Conservation (phyloP, 1,140 invertebrate genomes). For the Phymastichus coffea region DNA sequence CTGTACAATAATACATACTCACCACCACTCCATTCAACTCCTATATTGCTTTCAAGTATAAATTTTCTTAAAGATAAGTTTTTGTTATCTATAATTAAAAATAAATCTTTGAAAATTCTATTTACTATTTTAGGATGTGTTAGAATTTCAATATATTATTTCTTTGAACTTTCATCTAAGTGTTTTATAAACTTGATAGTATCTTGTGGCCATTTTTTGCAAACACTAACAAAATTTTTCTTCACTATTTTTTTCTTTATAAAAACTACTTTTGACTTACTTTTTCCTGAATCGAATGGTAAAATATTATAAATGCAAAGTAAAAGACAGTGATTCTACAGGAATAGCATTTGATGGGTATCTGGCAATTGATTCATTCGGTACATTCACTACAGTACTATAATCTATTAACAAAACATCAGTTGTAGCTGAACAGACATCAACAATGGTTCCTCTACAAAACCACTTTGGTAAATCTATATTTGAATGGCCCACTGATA, state of each 20-base stretch:
- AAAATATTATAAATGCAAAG: slow-evolving; percentile 41
- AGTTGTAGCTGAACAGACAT: too few relatives aligned
- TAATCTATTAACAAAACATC: too few relatives aligned
- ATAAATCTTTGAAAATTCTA: slow-evolving; percentile 41
- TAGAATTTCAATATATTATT: slow-evolving; percentile 38
- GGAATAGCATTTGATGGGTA: slow-evolving; percentile 14
- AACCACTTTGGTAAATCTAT: too few relatives aligned
- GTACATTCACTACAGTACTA: too few relatives aligned
- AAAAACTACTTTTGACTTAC: slow-evolving; percentile 20
- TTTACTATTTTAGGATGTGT: slow-evolving; percentile 27
- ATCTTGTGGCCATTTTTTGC: slow-evolving; percentile 33
- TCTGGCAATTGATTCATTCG: too few relatives aligned
- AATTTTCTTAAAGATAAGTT: slow-evolving; percentile 34
- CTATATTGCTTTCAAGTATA: slow-evolving; percentile 36
- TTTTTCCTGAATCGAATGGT: slow-evolving; percentile 31
- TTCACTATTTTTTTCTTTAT: slow-evolving; percentile 6
- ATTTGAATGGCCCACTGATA: too few relatives aligned
- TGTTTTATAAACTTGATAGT: slow-evolving; percentile 37
- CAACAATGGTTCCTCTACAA: too few relatives aligned
- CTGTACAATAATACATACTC: background rate
- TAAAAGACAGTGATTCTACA: slow-evolving; percentile 35
- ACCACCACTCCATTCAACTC: slow-evolving; percentile 38
- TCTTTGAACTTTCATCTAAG: too few relatives aligned
- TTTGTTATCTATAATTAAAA: slow-evolving; percentile 37
- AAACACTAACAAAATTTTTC: slow-evolving; percentile 27